These are phyloP conservation scores for Ctenopoma kingsleyae DNA, from an alignment of 2,797 vertebrate genomes.

Conservation along the genomic window DNA sequence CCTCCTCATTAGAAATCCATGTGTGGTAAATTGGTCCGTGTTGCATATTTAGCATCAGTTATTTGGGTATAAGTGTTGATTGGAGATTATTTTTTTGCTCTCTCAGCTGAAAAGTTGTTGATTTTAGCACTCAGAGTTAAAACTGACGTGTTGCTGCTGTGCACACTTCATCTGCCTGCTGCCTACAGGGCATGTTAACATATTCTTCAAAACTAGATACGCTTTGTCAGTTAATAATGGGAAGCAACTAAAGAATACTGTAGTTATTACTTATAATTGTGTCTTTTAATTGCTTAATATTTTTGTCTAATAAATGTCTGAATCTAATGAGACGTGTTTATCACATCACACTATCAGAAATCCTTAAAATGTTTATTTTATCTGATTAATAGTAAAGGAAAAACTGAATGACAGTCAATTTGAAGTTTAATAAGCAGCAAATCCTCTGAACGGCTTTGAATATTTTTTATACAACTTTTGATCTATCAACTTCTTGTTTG, in stretches of 20 bases:
- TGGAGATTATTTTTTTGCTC: constrained; percentile 14
- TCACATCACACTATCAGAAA: background rate
- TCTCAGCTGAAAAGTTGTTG: constrained; percentile 4
- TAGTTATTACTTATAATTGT: no score
- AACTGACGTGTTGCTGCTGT: constrained; percentile 8
- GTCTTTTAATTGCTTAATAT: background rate
- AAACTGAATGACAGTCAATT: no score
- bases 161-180: background rate
- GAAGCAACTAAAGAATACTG: background rate
- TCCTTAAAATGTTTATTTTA: background rate
- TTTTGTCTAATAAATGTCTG: constrained; percentile 15
- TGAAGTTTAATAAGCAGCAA: no score
- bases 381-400: background rate
- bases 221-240: constrained; percentile 4
- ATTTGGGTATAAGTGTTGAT: constrained; percentile 53
- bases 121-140: constrained; percentile 30
- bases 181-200: constrained; percentile 1
- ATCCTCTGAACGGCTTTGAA: no score
- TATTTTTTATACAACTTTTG: background rate
- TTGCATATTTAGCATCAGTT: constrained; percentile 29
- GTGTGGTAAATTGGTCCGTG: background rate
- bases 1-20: background rate
- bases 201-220: background rate
- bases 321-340: constrained; percentile 1
- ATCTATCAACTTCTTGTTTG: background rate